Conservation (phyloP, 2,888 invertebrate genomes). For the Anthoptus insignis region DNA sequence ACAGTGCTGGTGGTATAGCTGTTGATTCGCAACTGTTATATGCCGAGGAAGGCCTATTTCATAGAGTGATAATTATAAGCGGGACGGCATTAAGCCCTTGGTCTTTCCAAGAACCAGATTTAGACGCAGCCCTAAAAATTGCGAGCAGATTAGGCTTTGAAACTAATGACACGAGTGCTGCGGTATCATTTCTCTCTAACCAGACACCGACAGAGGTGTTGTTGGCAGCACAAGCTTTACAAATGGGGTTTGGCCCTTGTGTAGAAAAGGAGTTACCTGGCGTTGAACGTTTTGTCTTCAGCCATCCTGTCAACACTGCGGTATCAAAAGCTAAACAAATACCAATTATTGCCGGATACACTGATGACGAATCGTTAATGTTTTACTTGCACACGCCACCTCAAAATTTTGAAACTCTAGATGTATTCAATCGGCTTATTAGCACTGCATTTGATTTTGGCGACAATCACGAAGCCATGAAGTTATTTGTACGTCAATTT, state of each 20-base stretch:
- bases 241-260: constrained; percentile 55
- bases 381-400: constrained; percentile 43
- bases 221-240: constrained; percentile 49
- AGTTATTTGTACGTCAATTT: constrained; percentile 56
- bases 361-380: constrained; percentile 55
- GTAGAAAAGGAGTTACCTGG: constrained; percentile 61
- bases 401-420: constrained; percentile 52
- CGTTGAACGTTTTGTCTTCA: constrained; percentile 59
- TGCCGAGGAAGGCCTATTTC: constrained; percentile 59
- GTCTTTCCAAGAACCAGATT: constrained; percentile 52
- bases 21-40: constrained; percentile 62
- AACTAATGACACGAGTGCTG: constrained; percentile 55
- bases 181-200: constrained; percentile 58
- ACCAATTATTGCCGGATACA: constrained; percentile 64
- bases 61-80: constrained; percentile 65
- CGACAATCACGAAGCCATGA: constrained; percentile 46
- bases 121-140: constrained; percentile 54
- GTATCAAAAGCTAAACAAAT: constrained; percentile 57
- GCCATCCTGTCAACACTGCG: constrained; percentile 56
- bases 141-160: constrained; percentile 57
- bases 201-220: constrained; percentile 52
- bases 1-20: constrained; percentile 64
- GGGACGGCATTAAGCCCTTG: constrained; percentile 54
- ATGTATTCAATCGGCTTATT: constrained; percentile 27
- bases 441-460: constrained; percentile 2